Evolutionary conservation across 2,113 vertebrate genomes (phyloP), one percentile per base, ranked within the genome.

Genomic region (Oryzias melastigma): DNA sequence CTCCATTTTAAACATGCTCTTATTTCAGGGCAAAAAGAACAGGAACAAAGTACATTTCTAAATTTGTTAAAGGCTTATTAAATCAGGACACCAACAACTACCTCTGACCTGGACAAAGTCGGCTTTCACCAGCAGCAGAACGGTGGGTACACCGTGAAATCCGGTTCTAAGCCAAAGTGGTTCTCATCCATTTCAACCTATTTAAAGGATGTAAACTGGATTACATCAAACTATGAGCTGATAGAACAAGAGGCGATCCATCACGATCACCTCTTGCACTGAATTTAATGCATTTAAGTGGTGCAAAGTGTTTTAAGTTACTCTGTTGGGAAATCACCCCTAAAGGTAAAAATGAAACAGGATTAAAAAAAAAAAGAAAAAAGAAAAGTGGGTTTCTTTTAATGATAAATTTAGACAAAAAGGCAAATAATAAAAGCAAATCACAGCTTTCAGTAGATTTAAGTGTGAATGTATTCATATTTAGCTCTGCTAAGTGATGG

Each of bases 41-140:
- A 63, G 25, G 57, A 56, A 54, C 10, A 64, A 71, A 75, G 64
- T 7, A 62, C 17, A 70, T 72, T 65, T 71, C 59, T 59, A 63
- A 62, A 62, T 54, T 73, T 54, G 75, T 71, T 75, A 75, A 48
- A 51, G 19, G 63, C 64, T 71, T 81, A 76, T 61, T 18, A 63
- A 69, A 76, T 55, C 22, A 66, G 41, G 24, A 62, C 52, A 47
- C 45, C 14, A 57, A 40, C 58, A 50, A 75, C 67, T 62, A 68
- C 19, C 6, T 48, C 27, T 46, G 53, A 48, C 18, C 29, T 14
- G 46, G 46, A 69, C 7, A 63, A 75, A 71, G 44, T 43, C 35
- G n/a, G 22, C 50, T 48, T 27, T 35, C 19, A 49, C 50, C 35
- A 14, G 44, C 45, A 44, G 43, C 41, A 60, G 17, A 51, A 57